These are phyloP conservation scores for pig (Sus scrofa) DNA, from an alignment of 2,113 vertebrate species.

Conservation along the genomic window DNA sequence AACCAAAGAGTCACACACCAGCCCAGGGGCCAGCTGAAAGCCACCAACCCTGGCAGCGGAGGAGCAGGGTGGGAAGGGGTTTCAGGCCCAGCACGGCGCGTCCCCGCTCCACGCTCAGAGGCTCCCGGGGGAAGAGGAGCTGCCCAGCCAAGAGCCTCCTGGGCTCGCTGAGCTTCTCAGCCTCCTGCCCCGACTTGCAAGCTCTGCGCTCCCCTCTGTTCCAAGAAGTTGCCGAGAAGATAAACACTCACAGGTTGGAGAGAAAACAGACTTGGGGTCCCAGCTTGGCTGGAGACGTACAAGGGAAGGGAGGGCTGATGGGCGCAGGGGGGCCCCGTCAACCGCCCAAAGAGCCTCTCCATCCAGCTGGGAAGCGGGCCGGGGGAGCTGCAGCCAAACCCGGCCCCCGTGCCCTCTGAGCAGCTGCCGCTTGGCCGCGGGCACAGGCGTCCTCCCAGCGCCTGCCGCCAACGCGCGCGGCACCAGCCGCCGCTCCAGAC, in stretches of 20 bases:
- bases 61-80: neutral
- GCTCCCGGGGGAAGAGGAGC: neutral
- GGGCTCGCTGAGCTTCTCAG: neutral
- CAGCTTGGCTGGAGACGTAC: neutral
- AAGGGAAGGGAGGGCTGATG: neutral
- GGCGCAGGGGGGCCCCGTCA: neutral
- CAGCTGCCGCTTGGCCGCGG: neutral
- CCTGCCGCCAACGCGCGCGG: neutral
- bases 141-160: neutral
- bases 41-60: neutral
- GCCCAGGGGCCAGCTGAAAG: neutral
- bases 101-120: neutral
- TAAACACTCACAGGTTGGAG: neutral
- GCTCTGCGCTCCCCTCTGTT: neutral
- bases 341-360: no score
- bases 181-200: neutral
- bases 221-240: neutral
- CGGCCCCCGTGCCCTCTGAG: neutral
- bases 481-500: neutral
- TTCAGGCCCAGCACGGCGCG: neutral
- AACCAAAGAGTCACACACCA: neutral
- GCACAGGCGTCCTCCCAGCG: neutral
- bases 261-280: neutral
- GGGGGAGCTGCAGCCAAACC: neutral
- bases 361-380: rapidly evolving